Percentiles rank a stretch among this genome's conserved stretches.
phyloP scores from a whole-genome alignment of 2,797 vertebrate species.

The Rhinella marina region DNA sequence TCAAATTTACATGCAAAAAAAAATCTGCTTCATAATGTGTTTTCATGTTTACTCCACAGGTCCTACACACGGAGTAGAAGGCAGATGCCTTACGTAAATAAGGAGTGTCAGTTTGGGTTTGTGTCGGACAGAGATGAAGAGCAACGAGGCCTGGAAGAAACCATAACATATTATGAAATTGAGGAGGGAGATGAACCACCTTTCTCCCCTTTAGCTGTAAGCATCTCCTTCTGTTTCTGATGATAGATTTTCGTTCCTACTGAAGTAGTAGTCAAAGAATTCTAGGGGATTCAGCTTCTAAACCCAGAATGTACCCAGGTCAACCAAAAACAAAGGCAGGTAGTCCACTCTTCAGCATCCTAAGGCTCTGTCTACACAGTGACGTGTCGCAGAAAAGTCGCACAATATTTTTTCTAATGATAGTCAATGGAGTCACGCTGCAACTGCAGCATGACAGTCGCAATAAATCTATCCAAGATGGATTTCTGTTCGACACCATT shows the following conservation, averaged over 20 bases:
- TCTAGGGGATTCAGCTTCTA: too few species aligned
- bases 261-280: not conserved
- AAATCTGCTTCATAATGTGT: not conserved
- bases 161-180: conserved; percentile 84
- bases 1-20: not conserved
- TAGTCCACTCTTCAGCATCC: too few species aligned
- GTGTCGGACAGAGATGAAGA: conserved; percentile 74
- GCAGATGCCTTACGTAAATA: conserved; percentile 80
- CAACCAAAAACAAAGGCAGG: not conserved
- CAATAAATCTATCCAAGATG: too few species aligned
- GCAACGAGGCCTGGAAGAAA: conserved; percentile 76
- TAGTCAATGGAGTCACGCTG: too few species aligned
- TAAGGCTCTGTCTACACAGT: too few species aligned
- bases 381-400: too few species aligned
- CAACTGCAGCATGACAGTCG: too few species aligned
- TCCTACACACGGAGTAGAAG: conserved; percentile 80
- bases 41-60: conserved; percentile 57
- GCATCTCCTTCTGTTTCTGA: conserved; percentile 53
- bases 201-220: conserved; percentile 81
- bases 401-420: too few species aligned
- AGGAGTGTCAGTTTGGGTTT: conserved; percentile 86
- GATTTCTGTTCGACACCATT: too few species aligned
- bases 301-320: not conserved
- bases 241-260: not conserved
- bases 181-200: conserved; percentile 76